These are phyloP conservation scores for Rhinolophus ferrumequinum DNA, from an alignment of 2,113 vertebrate genomes.

Conservation along the genomic window DNA sequence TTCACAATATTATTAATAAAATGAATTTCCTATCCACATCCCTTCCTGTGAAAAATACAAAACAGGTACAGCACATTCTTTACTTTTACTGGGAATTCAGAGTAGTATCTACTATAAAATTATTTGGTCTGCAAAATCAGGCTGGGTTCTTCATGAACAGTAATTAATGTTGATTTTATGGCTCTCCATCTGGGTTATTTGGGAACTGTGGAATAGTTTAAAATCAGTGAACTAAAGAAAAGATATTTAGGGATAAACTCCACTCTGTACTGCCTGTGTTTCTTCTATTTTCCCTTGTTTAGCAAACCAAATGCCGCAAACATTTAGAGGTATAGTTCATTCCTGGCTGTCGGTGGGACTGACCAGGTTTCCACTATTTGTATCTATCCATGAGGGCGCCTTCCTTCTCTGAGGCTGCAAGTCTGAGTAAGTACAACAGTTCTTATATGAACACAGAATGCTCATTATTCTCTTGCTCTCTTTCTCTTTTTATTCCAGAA, in stretches of 20 bases:
- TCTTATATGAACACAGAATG: background rate
- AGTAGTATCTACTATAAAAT: background rate
- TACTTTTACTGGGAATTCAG: background rate
- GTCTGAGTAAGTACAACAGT: background rate
- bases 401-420: background rate
- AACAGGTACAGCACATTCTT: background rate
- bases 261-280: background rate
- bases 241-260: background rate
- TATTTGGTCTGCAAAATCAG: background rate
- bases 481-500: background rate
- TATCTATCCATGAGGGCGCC: fast-evolving
- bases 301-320: background rate
- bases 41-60: background rate
- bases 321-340: background rate
- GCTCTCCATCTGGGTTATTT: background rate
- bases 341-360: background rate
- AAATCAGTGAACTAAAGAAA: background rate
- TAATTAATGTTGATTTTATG: background rate
- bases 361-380: too few species aligned
- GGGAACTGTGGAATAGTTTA: background rate
- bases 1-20: background rate
- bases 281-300: background rate
- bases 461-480: background rate
- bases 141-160: background rate
- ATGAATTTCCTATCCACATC: background rate